A percentile compares a stretch with the other conserved stretches of the same genome.
Evolutionary conservation across 2,113 vertebrate species (phyloP).

Genomic region (Tretioscincus oriximinensis): DNA sequence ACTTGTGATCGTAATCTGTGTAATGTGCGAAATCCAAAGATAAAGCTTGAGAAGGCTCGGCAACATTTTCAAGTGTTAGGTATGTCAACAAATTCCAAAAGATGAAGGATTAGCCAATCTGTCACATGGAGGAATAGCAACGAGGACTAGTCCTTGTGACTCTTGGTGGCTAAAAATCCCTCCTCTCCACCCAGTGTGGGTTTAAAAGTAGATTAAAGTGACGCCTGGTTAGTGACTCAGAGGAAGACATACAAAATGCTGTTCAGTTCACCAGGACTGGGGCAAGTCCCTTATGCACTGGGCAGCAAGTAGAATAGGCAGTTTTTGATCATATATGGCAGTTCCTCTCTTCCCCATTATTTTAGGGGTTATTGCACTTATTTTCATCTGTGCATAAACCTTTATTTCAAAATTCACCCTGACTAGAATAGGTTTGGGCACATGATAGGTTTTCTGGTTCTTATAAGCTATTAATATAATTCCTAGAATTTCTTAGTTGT

Average conservation of each 20-base stretch:
- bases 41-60: conserved; percentile 37
- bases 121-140: not conserved
- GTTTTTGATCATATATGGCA: not conserved
- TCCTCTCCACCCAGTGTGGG: not conserved
- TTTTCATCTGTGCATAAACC: not conserved
- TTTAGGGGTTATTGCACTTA: not conserved
- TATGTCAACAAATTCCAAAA: not conserved
- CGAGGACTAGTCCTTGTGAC: not conserved
- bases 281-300: not conserved
- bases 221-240: conserved; percentile 3
- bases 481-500: conserved; percentile 38
- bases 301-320: not conserved
- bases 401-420: not conserved
- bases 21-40: conserved; percentile 62
- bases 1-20: conserved; percentile 49
- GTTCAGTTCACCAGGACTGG: not conserved
- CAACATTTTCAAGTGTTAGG: conserved; percentile 31
- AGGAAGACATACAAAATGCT: not conserved
- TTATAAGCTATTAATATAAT: conserved; percentile 40
- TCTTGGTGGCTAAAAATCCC: conserved; percentile 6
- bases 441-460: conserved; percentile 28
- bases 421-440: conserved; percentile 1
- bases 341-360: not conserved
- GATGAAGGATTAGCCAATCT: conserved; percentile 12
- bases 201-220: conserved; percentile 10